Percentiles rank a stretch among this genome's conserved stretches.
phyloP scores from a whole-genome alignment of 2,113 vertebrate genomes.

The Monarcha castaneiventris region DNA sequence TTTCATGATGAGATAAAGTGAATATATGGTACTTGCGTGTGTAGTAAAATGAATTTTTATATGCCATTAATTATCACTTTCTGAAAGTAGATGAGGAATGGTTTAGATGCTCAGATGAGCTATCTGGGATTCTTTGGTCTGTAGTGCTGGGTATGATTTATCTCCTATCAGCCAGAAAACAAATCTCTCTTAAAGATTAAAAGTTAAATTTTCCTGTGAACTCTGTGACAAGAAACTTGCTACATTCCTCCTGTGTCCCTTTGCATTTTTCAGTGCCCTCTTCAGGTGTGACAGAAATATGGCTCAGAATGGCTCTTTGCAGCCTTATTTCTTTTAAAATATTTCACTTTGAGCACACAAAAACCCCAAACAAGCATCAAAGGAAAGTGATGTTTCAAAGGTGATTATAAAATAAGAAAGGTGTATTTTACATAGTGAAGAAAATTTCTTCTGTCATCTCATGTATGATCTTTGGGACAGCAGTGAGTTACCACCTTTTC shows the following conservation, averaged over 20 bases:
- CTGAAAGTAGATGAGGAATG: background rate
- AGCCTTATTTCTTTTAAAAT: background rate
- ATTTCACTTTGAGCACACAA: background rate
- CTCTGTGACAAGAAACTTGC: background rate
- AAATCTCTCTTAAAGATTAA: background rate
- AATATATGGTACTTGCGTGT: background rate
- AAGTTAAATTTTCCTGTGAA: background rate
- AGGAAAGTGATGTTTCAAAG: background rate
- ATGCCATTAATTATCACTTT: background rate
- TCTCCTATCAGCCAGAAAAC: background rate
- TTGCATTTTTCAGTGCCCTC: constrained; percentile 15
- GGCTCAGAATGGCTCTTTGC: background rate
- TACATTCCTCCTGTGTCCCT: background rate
- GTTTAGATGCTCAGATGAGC: background rate
- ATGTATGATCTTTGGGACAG: background rate
- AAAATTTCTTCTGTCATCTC: background rate
- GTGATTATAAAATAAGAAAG: background rate
- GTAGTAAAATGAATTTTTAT: background rate
- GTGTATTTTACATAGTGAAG: background rate
- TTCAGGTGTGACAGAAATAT: background rate
- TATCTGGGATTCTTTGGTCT: background rate
- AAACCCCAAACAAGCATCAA: background rate
- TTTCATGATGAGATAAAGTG: background rate
- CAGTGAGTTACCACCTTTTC: background rate
- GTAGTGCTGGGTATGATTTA: background rate